These are phyloP conservation scores for Herminia tarsipennalis DNA, from an alignment of 2,888 invertebrate genomes.

Conservation along the genomic window DNA sequence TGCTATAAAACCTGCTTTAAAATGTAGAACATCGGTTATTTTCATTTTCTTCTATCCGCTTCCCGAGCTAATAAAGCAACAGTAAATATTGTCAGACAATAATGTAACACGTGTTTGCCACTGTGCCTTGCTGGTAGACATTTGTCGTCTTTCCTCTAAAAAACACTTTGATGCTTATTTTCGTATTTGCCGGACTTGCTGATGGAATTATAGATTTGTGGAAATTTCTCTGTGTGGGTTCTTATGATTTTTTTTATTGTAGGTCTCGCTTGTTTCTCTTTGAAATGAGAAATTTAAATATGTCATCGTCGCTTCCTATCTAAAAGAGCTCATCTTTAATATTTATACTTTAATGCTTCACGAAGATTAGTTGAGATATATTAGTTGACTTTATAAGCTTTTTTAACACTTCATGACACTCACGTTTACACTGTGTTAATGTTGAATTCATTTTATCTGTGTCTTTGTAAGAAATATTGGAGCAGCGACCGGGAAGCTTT, in stretches of 20 bases:
- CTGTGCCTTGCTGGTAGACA: slow-evolving; percentile 75
- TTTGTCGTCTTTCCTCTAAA: slow-evolving; percentile 80
- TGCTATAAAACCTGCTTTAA: slow-evolving; percentile 63
- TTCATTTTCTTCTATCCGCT: slow-evolving; percentile 69
- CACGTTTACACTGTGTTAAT: slow-evolving; percentile 59
- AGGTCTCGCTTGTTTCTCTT: slow-evolving; percentile 68
- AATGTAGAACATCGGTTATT: slow-evolving; percentile 66
- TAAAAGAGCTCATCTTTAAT: slow-evolving; percentile 65
- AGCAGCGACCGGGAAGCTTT: slow-evolving; percentile 22
- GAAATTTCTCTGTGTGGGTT: slow-evolving; percentile 78
- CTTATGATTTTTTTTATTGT: slow-evolving; percentile 70
- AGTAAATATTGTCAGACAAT: slow-evolving; percentile 83
- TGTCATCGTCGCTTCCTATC: slow-evolving; percentile 81
- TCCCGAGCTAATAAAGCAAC: slow-evolving; percentile 76
- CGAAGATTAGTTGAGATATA: slow-evolving; percentile 61
- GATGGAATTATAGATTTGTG: slow-evolving; percentile 83
- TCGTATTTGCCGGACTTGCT: slow-evolving; percentile 77
- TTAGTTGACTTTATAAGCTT: slow-evolving; percentile 48
- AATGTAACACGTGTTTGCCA: slow-evolving; percentile 82
- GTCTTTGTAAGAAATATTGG: slow-evolving; percentile 38
- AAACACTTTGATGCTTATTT: slow-evolving; percentile 85
- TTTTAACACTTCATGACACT: slow-evolving; percentile 56
- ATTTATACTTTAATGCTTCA: slow-evolving; percentile 66
- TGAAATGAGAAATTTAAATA: slow-evolving; percentile 78
- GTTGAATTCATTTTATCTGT: slow-evolving; percentile 48